Percentiles rank a stretch among this genome's conserved stretches.
Evolutionary conservation across 2,113 vertebrate species (phyloP).

Genomic region (Osmerus mordax): DNA sequence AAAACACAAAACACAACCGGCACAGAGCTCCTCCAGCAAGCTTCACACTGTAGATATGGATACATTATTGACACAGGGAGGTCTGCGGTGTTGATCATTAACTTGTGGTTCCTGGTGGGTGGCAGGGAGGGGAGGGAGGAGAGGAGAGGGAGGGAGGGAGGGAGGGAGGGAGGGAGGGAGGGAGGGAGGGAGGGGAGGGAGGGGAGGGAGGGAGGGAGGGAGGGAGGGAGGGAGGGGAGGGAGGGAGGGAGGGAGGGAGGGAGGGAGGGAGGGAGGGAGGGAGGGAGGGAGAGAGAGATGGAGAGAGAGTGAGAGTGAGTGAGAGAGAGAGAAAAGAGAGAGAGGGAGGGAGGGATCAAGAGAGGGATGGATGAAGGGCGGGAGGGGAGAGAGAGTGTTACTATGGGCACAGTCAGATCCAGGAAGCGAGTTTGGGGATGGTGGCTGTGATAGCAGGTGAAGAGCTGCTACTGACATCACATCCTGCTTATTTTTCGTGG

Average conservation of each 20-base stretch:
- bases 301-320: too few relatives aligned
- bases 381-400: slow-evolving; percentile 22
- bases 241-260: too few relatives aligned
- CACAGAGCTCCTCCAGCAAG: too few relatives aligned
- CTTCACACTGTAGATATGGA: slow-evolving; percentile 1
- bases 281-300: too few relatives aligned
- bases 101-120: slow-evolving; percentile 32
- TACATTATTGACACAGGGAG: slow-evolving; percentile 23
- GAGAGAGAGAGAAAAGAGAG: too few relatives aligned
- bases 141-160: too few relatives aligned
- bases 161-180: too few relatives aligned
- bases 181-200: slow-evolving; percentile 18
- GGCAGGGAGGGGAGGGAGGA: not conserved
- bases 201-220: too few relatives aligned
- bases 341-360: too few relatives aligned
- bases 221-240: too few relatives aligned
- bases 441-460: slow-evolving; percentile 49
- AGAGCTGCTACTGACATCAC: slow-evolving; percentile 12
- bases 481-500: slow-evolving; percentile 56
- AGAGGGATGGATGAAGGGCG: too few relatives aligned
- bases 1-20: not conserved
- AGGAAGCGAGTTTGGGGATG: slow-evolving; percentile 54
- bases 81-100: slow-evolving; percentile 55
- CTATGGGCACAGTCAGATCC: slow-evolving; percentile 28
- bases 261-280: too few relatives aligned